phyloP scores from a whole-genome alignment of 2,113 vertebrate species.

The Psettodes erumei region DNA sequence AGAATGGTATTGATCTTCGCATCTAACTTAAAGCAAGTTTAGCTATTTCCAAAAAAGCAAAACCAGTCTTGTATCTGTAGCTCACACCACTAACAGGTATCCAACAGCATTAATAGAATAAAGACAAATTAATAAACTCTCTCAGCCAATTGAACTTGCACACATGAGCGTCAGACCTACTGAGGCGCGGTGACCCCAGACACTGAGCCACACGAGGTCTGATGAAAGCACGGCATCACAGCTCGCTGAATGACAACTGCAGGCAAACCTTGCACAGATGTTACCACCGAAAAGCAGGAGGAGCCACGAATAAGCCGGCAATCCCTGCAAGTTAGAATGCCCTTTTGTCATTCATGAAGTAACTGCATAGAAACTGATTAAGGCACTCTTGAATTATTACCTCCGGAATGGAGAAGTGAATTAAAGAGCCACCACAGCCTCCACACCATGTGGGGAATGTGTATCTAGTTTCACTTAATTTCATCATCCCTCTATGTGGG shows the following conservation, averaged over 20 bases:
- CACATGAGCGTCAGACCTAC: neutral
- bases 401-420: conserved; percentile 56
- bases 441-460: conserved; percentile 42
- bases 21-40: no score
- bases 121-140: neutral
- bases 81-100: neutral
- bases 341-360: conserved; percentile 46
- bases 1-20: no score
- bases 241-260: neutral
- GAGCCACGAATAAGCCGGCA: neutral
- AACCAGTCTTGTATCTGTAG: neutral
- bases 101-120: neutral
- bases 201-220: neutral
- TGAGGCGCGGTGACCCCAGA: neutral
- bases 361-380: conserved; percentile 38
- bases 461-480: conserved; percentile 66
- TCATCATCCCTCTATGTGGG: conserved; percentile 59
- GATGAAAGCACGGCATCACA: neutral
- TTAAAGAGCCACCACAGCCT: conserved; percentile 43
- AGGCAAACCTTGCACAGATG: neutral
- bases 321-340: conserved; percentile 9
- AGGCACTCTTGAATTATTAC: conserved; percentile 55
- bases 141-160: neutral
- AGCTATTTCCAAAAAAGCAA: neutral
- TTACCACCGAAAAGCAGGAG: neutral